Base-by-base conservation (phyloP, 1,140 invertebrate genomes). In the Camponotus vicinus region DNA sequence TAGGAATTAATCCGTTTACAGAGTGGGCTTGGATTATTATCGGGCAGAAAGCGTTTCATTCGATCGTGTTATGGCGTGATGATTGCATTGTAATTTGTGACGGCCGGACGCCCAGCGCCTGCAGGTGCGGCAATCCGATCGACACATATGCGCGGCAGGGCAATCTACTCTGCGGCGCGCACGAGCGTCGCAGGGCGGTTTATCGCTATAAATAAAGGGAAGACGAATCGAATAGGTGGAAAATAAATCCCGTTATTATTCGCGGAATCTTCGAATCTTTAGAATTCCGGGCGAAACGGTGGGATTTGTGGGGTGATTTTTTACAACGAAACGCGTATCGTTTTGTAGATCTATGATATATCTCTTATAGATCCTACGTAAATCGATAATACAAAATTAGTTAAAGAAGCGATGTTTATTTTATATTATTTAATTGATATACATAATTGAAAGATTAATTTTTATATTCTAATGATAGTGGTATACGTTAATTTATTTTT, bases 81-180 rank as follows among this genome's bases (percentile, higher is more conserved):
- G 77, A 80, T 80, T 80, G 77, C n/a, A 80, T 80, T 69, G 45
- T 80, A 80, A 80, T 80, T 80, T 80, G 64, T 21, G 63, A 64
- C 77, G 77, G 37, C 13, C 66, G 63, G 11, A 55, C 66, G 42
- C 71, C 55, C 55, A n/a, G 40, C 55, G 45, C 64, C 64, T 69
- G 64, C 77, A 69, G 64, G 34, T 52, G 64, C 45, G 45, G 67
- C 77, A 80, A 80, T 55, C 45, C 45, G 64, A 80, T 52, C 77
- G 13, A 40, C 77, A 70, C 42, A 42, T 42, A 42, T 42, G 57
- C 61, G 40, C n/a, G 40, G 27, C 32, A 15, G 15, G 6, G 13
- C 57, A 21, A n/a, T 40, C 15, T 77, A 77, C 21, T 77, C 76
- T 15, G 37, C 37, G 13, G 37, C 18, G 21, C 57, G 9, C 57